Conservation (phyloP, 2,113 vertebrate genomes). For the Tragelaphus scriptus region DNA sequence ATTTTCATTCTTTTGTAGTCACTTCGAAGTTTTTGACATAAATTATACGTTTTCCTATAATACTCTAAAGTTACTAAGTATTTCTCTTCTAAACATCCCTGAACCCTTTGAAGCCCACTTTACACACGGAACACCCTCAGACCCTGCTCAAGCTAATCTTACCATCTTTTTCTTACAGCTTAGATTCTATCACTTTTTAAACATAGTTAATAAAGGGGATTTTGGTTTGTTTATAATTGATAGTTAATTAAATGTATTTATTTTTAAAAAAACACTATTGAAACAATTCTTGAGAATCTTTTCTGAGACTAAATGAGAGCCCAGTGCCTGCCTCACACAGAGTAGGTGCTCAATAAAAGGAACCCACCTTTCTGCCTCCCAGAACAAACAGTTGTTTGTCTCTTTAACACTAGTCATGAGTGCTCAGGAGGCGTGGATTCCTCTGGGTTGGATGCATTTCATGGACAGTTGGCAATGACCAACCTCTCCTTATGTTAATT, state of each 20-base stretch:
- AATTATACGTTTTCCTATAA: background rate
- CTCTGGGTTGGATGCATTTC: background rate
- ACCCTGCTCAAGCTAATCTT: background rate
- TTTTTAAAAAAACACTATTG: background rate
- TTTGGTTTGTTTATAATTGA: background rate
- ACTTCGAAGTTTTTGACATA: background rate
- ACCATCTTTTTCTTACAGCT: background rate
- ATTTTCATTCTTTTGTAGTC: background rate
- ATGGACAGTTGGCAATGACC: background rate
- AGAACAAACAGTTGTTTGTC: background rate
- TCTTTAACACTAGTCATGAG: background rate
- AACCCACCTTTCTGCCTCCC: background rate
- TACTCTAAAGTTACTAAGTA: background rate
- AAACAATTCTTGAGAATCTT: background rate
- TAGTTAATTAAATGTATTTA: background rate
- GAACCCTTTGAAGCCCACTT: background rate
- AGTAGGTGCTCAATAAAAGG: background rate
- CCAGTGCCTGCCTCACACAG: background rate
- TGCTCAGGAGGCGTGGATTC: background rate
- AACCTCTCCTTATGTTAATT: background rate
- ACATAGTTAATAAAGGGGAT: background rate
- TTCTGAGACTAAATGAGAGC: background rate
- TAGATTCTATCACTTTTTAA: background rate
- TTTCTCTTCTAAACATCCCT: background rate
- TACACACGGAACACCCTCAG: background rate